Evolutionary conservation across 1,140 invertebrate genomes (phyloP), one percentile per base, ranked within the genome.

Genomic region (Lordiphosa clarofinis): DNA sequence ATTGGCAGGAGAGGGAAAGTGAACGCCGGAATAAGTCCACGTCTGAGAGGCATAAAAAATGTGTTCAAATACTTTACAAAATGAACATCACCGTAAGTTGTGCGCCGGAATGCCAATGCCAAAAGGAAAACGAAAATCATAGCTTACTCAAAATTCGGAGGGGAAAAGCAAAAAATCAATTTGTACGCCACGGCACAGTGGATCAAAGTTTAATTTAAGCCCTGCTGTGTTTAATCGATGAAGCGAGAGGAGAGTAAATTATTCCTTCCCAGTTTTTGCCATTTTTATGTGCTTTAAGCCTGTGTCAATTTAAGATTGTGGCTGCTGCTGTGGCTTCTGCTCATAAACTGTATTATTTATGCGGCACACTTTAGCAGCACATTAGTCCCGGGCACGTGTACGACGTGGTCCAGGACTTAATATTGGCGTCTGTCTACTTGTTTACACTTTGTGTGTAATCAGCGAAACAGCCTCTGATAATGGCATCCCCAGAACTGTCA

Each of bases 281-380:
- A 2, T 19, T 12, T n/a, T 4, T 31, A 46, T 11, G 11, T 24
- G 47, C 44, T 43, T 21, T 50, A 52, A 49, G 38, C 49, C 43
- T 46, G 40, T 37, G 28, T 37, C 73, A 62, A 72, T 72, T 73
- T 59, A 5, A 55, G 49, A 35, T 49, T 39, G 33, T 43, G 37
- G 15, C 15, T 15, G 64, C 13, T 13, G 24, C 15, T 37, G 28
- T 13, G 19, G 13, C 11, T 38, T 21, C 36, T 49, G 50, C 37
- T 53, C 66, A 67, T 67, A 70, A 81, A 68, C 67, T 76, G 57
- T 43, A 73, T 79, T 78, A 78, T 78, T 78, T 79, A 68, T 73
- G 59, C 49, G 54, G 50, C 66, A 56, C 57, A 57, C 66, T 71
- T 52, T 54, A 54, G 58, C 40, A 62, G 54, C 71, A 74, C 54